Base-by-base conservation (phyloP, 2,888 invertebrate species). In the Lypha dubia region DNA sequence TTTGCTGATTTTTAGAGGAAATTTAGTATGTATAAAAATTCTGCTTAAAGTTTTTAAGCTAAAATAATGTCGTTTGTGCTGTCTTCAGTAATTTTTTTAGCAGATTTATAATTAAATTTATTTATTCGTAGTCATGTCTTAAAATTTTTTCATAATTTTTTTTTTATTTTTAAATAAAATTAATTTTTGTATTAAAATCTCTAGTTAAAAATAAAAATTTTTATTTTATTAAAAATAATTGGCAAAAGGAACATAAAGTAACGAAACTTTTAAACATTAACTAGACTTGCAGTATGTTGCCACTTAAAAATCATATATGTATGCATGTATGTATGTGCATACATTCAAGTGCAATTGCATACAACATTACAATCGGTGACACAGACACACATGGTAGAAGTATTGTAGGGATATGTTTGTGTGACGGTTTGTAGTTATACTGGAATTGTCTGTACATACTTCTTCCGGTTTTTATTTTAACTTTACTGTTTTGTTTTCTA, bases 191-290 rank as follows among this genome's bases (percentile, higher is more conserved):
- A n/a, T n/a, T n/a, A n/a, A n/a, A n/a, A n/a, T n/a, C n/a, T n/a
- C n/a, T n/a, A n/a, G n/a, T n/a, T n/a, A n/a, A n/a, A 60, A 77
- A 17, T 44, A 49, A 62, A 75, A 84, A n/a, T n/a, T n/a, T n/a
- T n/a, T n/a, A n/a, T 81, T 81, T 74, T 77, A 67, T 73, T 77
- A 67, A 80, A 76, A 75, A 87, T 68, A n/a, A n/a, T 81, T 13
- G 24, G 22, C 22, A 65, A 56, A 58, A 20, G 4, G 20, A 22
- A 32, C 8, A 24, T 22, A 68, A 38, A 8, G n/a, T n/a, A 35
- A 60, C 15, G 20, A 86, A 87, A 76, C 86, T 86, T 84, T 84
- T 83, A 82, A 86, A 83, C 74, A 86, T 86, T 88, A 87, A 86
- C 87, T 87, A 87, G 88, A 89, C 88, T 67, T 24, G 56, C 82